phyloP scores from a whole-genome alignment of 2,888 invertebrate species.

The Drosophila macrospina region DNA sequence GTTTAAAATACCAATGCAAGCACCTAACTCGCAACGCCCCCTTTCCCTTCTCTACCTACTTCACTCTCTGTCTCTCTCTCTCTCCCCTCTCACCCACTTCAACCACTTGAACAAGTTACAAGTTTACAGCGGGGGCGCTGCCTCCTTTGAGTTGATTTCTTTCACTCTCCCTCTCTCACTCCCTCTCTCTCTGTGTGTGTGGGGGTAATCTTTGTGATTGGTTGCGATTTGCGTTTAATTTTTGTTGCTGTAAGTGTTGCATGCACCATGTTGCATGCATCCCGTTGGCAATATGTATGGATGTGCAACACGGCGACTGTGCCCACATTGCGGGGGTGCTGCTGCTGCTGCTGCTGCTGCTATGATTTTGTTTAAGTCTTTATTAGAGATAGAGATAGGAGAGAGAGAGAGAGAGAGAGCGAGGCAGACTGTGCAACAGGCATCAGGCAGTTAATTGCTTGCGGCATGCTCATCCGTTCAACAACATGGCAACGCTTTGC shows the following conservation, averaged over 20 bases:
- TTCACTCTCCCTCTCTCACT: not conserved
- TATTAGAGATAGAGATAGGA: too few species aligned
- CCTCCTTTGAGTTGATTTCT: constrained; percentile 32
- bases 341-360: too few species aligned
- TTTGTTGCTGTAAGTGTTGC: constrained; percentile 74
- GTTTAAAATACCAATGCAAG: constrained; percentile 78
- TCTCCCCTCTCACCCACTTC: not conserved
- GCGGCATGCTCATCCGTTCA: constrained; percentile 62
- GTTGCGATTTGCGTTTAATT: constrained; percentile 79
- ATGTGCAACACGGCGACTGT: constrained; percentile 20
- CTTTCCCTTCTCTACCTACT: not conserved
- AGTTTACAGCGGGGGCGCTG: constrained; percentile 60
- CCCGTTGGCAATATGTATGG: constrained; percentile 72
- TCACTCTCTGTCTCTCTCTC: not conserved
- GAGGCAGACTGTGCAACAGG: constrained; percentile 52
- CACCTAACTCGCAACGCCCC: not conserved
- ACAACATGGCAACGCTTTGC: constrained; percentile 48
- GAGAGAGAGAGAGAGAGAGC: too few species aligned
- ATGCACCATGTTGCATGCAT: constrained; percentile 72
- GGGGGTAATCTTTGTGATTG: constrained; percentile 78
- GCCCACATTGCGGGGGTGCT: constrained; percentile 70
- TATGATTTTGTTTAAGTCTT: constrained; percentile 65
- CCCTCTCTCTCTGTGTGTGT: constrained; percentile 29
- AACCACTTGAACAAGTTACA: constrained; percentile 20
- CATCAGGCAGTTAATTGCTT: constrained; percentile 71